phyloP scores from a whole-genome alignment of 2,888 invertebrate species.

The Tortricodes alternella region DNA sequence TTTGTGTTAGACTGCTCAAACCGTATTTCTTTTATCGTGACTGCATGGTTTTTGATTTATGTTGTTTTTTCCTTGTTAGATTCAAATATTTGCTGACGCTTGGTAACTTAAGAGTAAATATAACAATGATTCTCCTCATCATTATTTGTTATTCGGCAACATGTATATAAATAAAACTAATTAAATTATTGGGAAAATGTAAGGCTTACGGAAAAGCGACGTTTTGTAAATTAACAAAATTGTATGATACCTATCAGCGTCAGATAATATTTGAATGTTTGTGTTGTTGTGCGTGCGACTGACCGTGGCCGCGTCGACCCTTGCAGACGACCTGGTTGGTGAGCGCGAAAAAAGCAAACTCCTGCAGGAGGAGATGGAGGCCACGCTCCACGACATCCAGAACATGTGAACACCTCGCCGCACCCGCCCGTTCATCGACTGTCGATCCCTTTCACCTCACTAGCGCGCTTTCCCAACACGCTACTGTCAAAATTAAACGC shows the following conservation, averaged over 20 bases:
- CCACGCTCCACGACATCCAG: slow-evolving; percentile 99
- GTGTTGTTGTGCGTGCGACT: slow-evolving; percentile 69
- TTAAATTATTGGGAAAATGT: too few species aligned
- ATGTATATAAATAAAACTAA: too few species aligned
- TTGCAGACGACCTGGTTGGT: slow-evolving; percentile 96
- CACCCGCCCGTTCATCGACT: slow-evolving; percentile 39
- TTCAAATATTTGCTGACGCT: slow-evolving; percentile 44
- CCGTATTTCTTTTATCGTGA: slow-evolving; percentile 56
- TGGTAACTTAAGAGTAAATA: neutral
- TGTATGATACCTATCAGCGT: too few species aligned
- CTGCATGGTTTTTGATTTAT: slow-evolving; percentile 69
- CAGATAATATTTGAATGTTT: slow-evolving; percentile 39
- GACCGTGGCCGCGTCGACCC: slow-evolving; percentile 75
- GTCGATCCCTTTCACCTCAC: slow-evolving; percentile 36
- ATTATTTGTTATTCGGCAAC: too few species aligned
- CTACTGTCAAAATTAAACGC: slow-evolving; percentile 34
- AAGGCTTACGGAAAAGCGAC: too few species aligned
- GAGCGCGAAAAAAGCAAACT: slow-evolving; percentile 98
- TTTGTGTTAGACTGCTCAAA: slow-evolving; percentile 71
- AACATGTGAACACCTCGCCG: slow-evolving; percentile 91
- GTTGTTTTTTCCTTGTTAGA: slow-evolving; percentile 66
- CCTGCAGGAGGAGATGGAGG: slow-evolving; percentile 99
- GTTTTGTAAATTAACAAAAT: too few species aligned
- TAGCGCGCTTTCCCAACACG: slow-evolving; percentile 38
- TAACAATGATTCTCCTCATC: too few species aligned